Conservation (phyloP, 2,113 vertebrate species). For the Zonotrichia leucophrys region DNA sequence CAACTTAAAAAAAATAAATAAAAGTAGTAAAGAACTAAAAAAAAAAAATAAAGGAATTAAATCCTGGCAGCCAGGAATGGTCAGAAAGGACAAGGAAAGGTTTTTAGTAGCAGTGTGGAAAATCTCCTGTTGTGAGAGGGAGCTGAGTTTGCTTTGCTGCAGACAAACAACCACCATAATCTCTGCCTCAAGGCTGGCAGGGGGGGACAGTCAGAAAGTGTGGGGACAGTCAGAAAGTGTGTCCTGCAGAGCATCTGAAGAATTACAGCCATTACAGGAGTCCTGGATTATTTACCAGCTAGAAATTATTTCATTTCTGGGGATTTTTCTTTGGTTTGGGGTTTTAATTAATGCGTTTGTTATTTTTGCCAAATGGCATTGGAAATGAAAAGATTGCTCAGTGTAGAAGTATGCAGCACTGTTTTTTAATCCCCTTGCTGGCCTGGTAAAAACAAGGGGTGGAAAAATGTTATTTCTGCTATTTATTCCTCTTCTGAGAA, state of each 20-base stretch:
- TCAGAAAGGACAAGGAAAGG: background rate
- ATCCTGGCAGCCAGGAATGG: background rate
- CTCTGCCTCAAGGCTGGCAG: background rate
- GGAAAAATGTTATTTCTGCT: background rate
- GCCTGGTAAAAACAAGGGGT: background rate
- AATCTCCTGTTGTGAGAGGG: background rate
- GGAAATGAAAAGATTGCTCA: background rate
- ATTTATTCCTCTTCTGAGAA: background rate
- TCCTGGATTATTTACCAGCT: background rate
- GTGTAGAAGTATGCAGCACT: background rate
- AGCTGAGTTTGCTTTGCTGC: background rate
- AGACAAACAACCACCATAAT: background rate
- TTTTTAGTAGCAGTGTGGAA: background rate
- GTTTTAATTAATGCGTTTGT: background rate
- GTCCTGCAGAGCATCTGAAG: background rate
- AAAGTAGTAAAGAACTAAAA: background rate
- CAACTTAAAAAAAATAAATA: background rate
- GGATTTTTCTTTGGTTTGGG: accelerated
- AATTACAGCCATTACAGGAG: background rate
- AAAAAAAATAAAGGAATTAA: background rate
- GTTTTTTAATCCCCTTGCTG: background rate
- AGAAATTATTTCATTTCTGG: background rate
- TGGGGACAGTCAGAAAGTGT: background rate
- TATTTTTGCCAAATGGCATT: background rate
- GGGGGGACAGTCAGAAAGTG: background rate